phyloP scores from a whole-genome alignment of 2,113 vertebrate species.

The Dicaeum eximium region DNA sequence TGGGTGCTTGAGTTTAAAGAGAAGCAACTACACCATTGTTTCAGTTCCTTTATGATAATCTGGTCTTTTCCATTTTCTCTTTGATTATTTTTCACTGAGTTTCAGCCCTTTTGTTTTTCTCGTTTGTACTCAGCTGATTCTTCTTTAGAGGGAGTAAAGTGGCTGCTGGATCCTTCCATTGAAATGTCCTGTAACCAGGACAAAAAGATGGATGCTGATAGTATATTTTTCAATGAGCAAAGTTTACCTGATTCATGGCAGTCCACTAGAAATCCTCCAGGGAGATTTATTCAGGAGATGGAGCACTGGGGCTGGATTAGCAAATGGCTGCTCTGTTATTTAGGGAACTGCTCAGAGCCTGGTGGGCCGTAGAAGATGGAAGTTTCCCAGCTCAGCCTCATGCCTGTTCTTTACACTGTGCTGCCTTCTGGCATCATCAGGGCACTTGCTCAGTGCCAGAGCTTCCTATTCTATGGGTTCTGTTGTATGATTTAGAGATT shows the following conservation, averaged over 20 bases:
- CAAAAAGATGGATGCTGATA: neutral
- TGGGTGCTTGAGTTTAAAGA: neutral
- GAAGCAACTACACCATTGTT: neutral
- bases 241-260: neutral
- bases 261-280: neutral
- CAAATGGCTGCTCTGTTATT: neutral
- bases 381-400: neutral
- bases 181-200: neutral
- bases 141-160: neutral
- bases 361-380: neutral
- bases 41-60: neutral
- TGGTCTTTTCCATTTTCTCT: neutral
- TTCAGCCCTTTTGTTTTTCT: neutral
- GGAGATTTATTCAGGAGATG: conserved; percentile 1
- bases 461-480: neutral
- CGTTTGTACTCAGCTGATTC: neutral
- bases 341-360: neutral
- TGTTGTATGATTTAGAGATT: neutral
- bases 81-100: neutral
- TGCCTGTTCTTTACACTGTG: neutral
- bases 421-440: neutral
- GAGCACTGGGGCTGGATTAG: neutral
- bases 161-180: neutral
- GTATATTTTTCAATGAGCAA: neutral
- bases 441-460: neutral